Evolutionary conservation across 1,140 invertebrate species (phyloP).

Genomic region (Tetramorium simillimum): DNA sequence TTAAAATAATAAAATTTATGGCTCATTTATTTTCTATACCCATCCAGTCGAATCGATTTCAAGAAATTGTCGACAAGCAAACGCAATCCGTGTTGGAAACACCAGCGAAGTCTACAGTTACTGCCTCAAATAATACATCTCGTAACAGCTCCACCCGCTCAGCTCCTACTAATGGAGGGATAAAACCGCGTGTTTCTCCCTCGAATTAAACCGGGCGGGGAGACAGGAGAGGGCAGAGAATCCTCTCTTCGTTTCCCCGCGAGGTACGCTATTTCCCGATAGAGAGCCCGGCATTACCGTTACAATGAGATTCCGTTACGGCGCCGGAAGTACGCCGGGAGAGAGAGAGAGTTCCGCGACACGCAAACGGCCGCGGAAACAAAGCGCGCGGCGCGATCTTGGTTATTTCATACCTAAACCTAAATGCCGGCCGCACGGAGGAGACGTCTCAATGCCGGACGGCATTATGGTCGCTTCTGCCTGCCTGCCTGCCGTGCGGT

Average conservation of each 20-base stretch:
- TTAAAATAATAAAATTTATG: background rate
- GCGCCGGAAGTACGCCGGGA: constrained; percentile 49
- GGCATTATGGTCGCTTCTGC: constrained; percentile 72
- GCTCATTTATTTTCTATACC: background rate
- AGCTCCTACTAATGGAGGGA: constrained; percentile 45
- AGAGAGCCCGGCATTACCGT: constrained; percentile 66
- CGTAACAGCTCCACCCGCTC: background rate
- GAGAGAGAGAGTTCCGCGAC: constrained; percentile 51
- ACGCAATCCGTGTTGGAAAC: constrained; percentile 32
- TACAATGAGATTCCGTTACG: constrained; percentile 67
- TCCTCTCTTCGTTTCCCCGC: constrained; percentile 23
- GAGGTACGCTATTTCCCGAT: constrained; percentile 47
- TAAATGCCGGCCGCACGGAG: constrained; percentile 67
- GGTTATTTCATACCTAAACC: constrained; percentile 70
- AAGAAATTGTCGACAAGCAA: constrained; percentile 25
- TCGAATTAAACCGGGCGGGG: constrained; percentile 24
- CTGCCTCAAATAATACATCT: constrained; percentile 42
- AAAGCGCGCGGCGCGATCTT: constrained; percentile 71
- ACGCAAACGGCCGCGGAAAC: constrained; percentile 70
- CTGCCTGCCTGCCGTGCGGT: constrained; percentile 63
- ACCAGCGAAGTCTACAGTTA: constrained; percentile 1
- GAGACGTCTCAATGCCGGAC: constrained; percentile 74
- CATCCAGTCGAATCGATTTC: background rate
- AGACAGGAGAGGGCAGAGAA: background rate
- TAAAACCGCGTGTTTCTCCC: constrained; percentile 44